Conservation (phyloP, 2,113 vertebrate genomes). For the Tricholaema leucomelas region DNA sequence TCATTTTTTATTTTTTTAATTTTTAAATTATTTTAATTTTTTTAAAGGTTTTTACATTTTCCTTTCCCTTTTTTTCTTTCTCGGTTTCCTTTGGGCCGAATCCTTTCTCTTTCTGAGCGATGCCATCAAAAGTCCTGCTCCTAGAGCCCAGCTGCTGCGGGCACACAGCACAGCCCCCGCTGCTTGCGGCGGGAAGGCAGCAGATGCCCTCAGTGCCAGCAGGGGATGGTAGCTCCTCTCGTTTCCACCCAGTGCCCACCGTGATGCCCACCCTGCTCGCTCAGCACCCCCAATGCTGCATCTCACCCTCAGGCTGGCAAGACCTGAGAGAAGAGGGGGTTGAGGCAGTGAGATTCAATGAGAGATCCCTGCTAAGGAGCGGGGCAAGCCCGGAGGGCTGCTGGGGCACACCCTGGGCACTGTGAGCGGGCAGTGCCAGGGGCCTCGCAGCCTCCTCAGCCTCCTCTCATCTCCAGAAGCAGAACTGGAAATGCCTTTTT, state of each 20-base stretch:
- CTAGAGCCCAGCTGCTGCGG: rapidly evolving
- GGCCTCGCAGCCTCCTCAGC: too few species aligned
- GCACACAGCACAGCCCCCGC: neutral
- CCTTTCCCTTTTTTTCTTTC: too few species aligned
- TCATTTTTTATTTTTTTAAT: too few species aligned
- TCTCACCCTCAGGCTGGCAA: neutral
- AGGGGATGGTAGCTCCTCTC: neutral
- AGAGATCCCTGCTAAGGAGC: neutral
- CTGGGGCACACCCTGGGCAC: too few species aligned
- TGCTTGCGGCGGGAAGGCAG: neutral
- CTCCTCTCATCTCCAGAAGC: too few species aligned
- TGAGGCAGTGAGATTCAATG: rapidly evolving
- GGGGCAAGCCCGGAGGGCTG: neutral
- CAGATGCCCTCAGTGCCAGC: neutral
- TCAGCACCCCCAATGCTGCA: neutral
- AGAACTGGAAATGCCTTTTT: too few species aligned
- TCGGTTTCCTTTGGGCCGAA: neutral
- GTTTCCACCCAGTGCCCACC: rapidly evolving
- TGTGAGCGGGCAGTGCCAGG: too few species aligned
- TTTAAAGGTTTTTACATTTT: too few species aligned
- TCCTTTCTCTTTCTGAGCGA: constrained; percentile 26
- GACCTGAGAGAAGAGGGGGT: neutral
- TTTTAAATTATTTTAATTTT: too few species aligned
- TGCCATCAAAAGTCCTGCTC: neutral
- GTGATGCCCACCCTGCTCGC: rapidly evolving